These are phyloP conservation scores for Peromyscus nudipes DNA, from an alignment of 2,797 vertebrate species.

Conservation along the genomic window DNA sequence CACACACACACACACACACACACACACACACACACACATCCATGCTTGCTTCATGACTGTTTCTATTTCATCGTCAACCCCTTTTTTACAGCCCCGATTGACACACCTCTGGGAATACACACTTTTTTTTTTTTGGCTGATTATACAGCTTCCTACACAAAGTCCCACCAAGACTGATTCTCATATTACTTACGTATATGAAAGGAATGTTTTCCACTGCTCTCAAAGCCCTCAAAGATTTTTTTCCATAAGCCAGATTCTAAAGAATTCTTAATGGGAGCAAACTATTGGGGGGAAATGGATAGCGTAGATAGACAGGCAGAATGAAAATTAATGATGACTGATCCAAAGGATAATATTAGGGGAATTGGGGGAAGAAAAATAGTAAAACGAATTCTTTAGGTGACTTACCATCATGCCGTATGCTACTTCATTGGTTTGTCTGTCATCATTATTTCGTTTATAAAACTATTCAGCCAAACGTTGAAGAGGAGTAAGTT, in stretches of 20 bases:
- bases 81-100: background rate
- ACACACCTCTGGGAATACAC: constrained; percentile 26
- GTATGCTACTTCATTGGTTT: background rate
- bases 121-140: background rate
- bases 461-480: constrained; percentile 29
- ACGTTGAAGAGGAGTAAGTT: background rate
- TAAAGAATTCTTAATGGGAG: constrained; percentile 55
- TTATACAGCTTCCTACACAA: constrained; percentile 47
- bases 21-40: too few relatives aligned
- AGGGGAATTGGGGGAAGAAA: background rate
- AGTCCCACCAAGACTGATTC: constrained; percentile 61
- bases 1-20: too few relatives aligned
- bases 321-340: constrained; percentile 49
- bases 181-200: constrained; percentile 71
- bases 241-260: constrained; percentile 72
- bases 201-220: constrained; percentile 73
- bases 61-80: background rate
- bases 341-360: constrained; percentile 29
- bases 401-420: background rate
- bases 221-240: constrained; percentile 72
- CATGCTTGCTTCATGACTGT: background rate
- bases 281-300: constrained; percentile 40
- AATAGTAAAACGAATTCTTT: constrained; percentile 10
- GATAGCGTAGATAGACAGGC: constrained; percentile 10
- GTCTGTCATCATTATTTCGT: background rate